Conservation (phyloP, 2,888 invertebrate genomes). For the Leptopilina drosophilae region DNA sequence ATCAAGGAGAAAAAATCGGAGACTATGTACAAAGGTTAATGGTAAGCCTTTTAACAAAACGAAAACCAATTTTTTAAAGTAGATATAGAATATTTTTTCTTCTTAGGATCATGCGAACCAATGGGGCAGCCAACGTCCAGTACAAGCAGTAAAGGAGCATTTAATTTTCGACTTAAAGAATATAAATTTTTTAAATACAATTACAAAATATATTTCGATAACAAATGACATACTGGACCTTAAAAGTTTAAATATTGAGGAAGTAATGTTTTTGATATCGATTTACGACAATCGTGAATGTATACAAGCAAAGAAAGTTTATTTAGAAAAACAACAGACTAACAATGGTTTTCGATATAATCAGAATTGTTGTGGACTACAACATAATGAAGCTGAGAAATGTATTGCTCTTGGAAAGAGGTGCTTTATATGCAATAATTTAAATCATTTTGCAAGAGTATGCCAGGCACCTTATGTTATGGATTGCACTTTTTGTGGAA, state of each 20-base stretch:
- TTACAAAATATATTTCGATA: not conserved
- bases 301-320: not conserved
- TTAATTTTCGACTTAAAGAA: slow-evolving; percentile 15
- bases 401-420: not conserved
- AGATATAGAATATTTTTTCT: not conserved
- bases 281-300: not conserved
- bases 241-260: slow-evolving; percentile 11
- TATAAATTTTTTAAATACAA: not conserved
- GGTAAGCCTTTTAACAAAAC: not conserved
- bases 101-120: not conserved
- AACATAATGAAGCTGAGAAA: not conserved
- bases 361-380: not conserved
- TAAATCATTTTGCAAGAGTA: not conserved
- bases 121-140: not conserved
- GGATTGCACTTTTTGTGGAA: slow-evolving; percentile 3
- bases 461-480: not conserved
- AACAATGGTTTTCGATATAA: not conserved
- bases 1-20: not conserved
- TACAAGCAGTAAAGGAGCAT: not conserved
- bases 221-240: not conserved
- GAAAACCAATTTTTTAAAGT: no score
- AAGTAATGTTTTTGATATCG: not conserved
- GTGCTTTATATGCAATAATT: not conserved
- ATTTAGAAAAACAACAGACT: not conserved
- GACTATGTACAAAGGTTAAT: slow-evolving; percentile 28